Evolutionary conservation across 2,113 vertebrate species (phyloP).

Genomic region (Silurus asotus): DNA sequence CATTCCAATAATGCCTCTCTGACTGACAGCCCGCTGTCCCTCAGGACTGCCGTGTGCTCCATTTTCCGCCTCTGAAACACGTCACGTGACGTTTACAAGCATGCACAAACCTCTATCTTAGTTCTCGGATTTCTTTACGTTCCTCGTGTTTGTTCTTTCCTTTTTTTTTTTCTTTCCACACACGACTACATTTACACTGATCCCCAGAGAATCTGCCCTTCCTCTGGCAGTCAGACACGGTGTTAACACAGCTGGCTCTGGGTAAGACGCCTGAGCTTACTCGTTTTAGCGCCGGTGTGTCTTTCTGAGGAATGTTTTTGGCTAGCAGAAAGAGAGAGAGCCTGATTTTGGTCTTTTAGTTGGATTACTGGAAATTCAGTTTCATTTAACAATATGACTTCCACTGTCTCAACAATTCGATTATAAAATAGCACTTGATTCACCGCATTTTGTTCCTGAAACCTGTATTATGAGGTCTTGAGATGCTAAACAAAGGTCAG

Average conservation of each 20-base stretch:
- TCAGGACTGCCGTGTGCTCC: neutral
- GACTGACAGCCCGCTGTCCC: neutral
- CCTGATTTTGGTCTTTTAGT: neutral
- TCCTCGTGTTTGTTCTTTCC: neutral
- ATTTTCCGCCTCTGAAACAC: neutral
- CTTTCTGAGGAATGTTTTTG: neutral
- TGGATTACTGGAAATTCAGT: neutral
- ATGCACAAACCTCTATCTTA: neutral
- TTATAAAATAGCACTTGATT: neutral
- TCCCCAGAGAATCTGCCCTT: neutral
- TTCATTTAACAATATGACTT: neutral
- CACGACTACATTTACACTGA: neutral
- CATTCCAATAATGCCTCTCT: conserved; percentile 45
- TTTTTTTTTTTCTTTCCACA: neutral
- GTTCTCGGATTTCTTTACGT: neutral
- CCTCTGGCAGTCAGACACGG: neutral
- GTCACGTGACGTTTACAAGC: neutral
- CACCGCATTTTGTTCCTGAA: neutral
- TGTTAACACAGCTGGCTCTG: neutral
- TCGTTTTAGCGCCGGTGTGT: neutral
- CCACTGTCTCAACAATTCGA: neutral
- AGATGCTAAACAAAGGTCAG: neutral
- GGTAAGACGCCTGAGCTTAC: neutral
- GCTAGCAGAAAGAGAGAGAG: conserved; percentile 1
- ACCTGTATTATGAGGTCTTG: neutral